Evolutionary conservation across 2,113 vertebrate species (phyloP).

Genomic region (Nothoprocta perdicaria): DNA sequence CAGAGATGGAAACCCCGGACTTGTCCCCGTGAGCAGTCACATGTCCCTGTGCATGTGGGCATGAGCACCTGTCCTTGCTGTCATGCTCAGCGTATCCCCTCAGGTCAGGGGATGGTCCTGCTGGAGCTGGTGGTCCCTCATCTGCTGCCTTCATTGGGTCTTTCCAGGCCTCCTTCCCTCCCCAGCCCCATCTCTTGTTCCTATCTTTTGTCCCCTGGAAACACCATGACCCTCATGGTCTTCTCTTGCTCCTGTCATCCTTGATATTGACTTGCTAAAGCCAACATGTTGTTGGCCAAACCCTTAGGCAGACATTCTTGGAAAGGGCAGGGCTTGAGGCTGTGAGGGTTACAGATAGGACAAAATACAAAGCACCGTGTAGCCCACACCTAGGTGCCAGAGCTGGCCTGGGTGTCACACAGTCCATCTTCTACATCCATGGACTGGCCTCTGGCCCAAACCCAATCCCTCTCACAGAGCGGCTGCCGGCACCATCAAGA

Average conservation of each 20-base stretch:
- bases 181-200: too few relatives aligned
- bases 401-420: neutral
- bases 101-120: neutral
- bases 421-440: neutral
- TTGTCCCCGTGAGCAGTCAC: too few relatives aligned
- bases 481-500: accelerated
- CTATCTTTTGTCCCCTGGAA: neutral
- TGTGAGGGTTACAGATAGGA: neutral
- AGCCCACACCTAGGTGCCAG: neutral
- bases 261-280: too few relatives aligned
- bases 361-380: neutral
- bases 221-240: accelerated
- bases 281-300: accelerated
- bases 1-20: neutral
- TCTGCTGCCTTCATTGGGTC: too few relatives aligned
- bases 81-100: accelerated
- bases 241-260: neutral
- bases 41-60: accelerated
- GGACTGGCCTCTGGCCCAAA: accelerated
- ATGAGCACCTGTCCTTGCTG: accelerated
- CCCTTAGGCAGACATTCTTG: neutral
- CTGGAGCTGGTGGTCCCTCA: neutral
- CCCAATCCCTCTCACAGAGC: accelerated
- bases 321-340: neutral
- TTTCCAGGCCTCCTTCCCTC: neutral